Evolutionary conservation across 2,797 vertebrate genomes (phyloP).

Genomic region (Peromyscus nudipes): DNA sequence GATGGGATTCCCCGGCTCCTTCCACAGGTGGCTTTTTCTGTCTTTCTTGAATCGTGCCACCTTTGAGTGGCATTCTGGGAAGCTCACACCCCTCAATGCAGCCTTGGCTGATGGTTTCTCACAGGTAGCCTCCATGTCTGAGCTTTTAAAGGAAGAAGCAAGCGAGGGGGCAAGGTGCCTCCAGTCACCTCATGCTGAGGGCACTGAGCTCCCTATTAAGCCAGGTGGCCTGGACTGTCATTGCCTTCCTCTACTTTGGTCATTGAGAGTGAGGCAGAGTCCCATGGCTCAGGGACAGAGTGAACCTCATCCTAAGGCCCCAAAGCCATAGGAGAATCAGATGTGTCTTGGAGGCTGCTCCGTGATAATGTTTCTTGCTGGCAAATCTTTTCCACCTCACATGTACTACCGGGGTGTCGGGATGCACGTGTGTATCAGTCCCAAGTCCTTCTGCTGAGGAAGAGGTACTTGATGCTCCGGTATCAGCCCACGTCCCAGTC

Average conservation of each 20-base stretch:
- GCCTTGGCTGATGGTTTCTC: background rate
- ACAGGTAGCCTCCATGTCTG: background rate
- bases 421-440: background rate
- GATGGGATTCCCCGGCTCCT: background rate
- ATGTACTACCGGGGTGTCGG: background rate
- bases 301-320: background rate
- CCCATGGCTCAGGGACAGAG: background rate
- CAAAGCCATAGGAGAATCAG: background rate
- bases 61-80: background rate
- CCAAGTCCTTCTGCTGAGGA: background rate
- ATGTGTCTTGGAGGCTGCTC: background rate
- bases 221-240: too few species aligned
- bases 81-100: background rate
- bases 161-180: background rate
- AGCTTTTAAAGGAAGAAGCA: background rate
- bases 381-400: fast-evolving
- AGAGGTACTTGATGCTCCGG: background rate
- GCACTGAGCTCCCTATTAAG: background rate
- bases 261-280: background rate
- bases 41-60: background rate
- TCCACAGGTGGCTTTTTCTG: background rate
- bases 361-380: background rate
- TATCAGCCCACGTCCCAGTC: background rate
- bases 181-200: too few species aligned
- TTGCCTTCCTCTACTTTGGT: background rate